Percentiles rank a stretch among this genome's conserved stretches.
phyloP scores from a whole-genome alignment of 2,797 vertebrate species.

The Xerus rutilus region DNA sequence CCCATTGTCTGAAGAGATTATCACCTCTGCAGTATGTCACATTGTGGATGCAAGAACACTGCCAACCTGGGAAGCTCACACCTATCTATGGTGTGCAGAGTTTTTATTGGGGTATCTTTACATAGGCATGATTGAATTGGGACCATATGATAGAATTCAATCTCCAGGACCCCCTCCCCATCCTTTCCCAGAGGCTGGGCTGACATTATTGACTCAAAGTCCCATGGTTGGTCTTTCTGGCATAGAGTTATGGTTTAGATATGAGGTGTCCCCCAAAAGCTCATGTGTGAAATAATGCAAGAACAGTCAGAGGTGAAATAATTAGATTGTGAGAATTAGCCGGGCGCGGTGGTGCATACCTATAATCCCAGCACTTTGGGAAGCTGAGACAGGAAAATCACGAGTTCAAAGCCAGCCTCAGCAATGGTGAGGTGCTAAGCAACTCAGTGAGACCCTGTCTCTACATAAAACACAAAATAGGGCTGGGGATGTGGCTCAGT shows the following conservation, averaged over 20 bases:
- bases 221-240: neutral
- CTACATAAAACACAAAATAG: too few species aligned
- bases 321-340: too few species aligned
- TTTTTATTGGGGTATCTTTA: neutral
- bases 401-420: too few species aligned
- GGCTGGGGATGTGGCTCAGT: too few species aligned
- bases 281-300: too few species aligned
- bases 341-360: too few species aligned
- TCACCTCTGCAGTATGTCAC: neutral
- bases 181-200: neutral
- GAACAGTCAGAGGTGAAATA: too few species aligned
- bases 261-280: too few species aligned
- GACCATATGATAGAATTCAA: neutral
- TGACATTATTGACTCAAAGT: conserved; percentile 9
- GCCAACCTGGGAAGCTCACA: neutral
- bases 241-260: neutral
- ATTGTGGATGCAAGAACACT: neutral
- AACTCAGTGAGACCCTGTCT: too few species aligned
- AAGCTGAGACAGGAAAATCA: too few species aligned
- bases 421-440: too few species aligned
- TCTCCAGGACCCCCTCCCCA: neutral
- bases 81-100: neutral
- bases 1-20: neutral
- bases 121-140: neutral
- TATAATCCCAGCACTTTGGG: too few species aligned